Evolutionary conservation across 2,113 vertebrate genomes (phyloP).

Genomic region (Notiomystis cincta): DNA sequence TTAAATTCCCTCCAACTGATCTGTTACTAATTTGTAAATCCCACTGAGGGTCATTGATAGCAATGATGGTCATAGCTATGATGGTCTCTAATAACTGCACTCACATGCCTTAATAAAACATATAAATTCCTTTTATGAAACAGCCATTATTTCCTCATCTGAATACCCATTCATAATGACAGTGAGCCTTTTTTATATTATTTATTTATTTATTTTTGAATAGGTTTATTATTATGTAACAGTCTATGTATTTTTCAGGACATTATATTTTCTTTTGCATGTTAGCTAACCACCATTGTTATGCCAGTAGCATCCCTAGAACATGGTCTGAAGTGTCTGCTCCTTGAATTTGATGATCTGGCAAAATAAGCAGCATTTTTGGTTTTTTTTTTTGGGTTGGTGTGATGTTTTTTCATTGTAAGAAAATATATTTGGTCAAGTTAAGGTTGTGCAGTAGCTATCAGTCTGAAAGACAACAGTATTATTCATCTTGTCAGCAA

Average conservation of each 20-base stretch:
- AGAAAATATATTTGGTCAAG: neutral
- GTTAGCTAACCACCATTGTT: neutral
- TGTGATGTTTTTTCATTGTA: no score
- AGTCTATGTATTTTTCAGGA: neutral
- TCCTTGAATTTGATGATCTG: neutral
- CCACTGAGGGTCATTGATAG: neutral
- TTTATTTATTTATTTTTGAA: neutral
- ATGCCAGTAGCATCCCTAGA: neutral
- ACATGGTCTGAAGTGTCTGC: neutral
- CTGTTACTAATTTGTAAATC: neutral
- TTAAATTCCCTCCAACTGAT: neutral
- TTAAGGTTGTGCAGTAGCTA: neutral
- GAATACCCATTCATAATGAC: neutral
- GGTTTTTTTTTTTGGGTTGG: no score
- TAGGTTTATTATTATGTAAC: neutral
- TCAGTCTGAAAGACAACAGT: neutral
- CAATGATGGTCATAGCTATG: neutral
- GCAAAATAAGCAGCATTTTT: neutral
- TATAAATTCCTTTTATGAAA: neutral
- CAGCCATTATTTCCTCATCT: neutral
- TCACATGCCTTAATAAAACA: neutral
- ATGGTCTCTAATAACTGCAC: neutral
- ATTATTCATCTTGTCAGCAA: neutral
- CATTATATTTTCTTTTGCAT: neutral
- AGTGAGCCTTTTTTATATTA: neutral